Percentiles rank a stretch among this genome's conserved stretches.
These are phyloP conservation scores for Drosophila nigricruria DNA, from an alignment of 2,888 invertebrate species.

Conservation along the genomic window DNA sequence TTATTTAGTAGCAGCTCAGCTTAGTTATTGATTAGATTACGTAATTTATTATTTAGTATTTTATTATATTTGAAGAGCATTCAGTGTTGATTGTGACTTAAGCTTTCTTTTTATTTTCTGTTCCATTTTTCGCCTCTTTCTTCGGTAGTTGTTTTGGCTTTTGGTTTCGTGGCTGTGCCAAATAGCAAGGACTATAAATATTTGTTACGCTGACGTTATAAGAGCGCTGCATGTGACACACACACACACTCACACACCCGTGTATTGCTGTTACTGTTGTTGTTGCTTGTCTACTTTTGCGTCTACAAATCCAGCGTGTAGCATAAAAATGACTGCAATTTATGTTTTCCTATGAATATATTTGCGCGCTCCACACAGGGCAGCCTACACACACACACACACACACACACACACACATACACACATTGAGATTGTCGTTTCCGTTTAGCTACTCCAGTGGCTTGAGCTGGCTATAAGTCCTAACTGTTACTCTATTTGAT, in stretches of 20 bases:
- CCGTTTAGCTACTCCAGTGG: constrained; percentile 16
- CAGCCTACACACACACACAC: background rate
- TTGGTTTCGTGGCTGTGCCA: constrained; percentile 53
- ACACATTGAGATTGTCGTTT: constrained; percentile 5
- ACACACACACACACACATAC: background rate
- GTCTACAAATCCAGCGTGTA: constrained; percentile 80
- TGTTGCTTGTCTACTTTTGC: constrained; percentile 66
- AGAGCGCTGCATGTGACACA: constrained; percentile 51
- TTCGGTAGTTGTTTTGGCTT: constrained; percentile 38
- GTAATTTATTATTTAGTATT: background rate
- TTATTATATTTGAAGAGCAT: background rate
- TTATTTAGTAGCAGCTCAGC: background rate
- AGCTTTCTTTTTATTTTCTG: background rate
- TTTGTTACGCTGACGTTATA: constrained; percentile 77
- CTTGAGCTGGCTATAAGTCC: constrained; percentile 43
- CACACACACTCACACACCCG: constrained; percentile 31
- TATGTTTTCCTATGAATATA: constrained; percentile 83
- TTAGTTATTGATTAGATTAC: background rate
- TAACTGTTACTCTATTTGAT: constrained; percentile 64
- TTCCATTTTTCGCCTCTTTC: constrained; percentile 31
- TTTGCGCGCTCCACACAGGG: constrained; percentile 40
- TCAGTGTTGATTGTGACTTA: background rate
- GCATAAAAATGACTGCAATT: constrained; percentile 83
- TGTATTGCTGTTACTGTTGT: constrained; percentile 36
- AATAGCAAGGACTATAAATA: constrained; percentile 76